Percentiles rank a stretch among this genome's conserved stretches.
Conservation (phyloP, 2,797 vertebrate genomes). For the Chanos chanos region DNA sequence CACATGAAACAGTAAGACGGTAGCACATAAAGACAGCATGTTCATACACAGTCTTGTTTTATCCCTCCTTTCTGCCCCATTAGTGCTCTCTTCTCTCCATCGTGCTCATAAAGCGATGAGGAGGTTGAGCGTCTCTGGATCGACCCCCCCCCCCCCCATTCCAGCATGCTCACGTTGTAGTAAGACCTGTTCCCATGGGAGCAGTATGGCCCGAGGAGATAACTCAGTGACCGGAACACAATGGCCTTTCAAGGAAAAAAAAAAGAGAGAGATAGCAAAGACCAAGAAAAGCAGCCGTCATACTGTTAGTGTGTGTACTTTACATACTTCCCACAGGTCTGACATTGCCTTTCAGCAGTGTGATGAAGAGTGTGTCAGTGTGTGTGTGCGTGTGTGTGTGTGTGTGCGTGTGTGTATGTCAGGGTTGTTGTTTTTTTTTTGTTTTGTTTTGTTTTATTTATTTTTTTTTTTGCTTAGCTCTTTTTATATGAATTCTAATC, state of each 20-base stretch:
- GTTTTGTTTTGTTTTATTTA: too few relatives aligned
- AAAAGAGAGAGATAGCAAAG: not conserved
- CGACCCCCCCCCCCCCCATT: not conserved
- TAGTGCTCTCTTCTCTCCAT: conserved; percentile 37
- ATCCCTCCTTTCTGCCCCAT: conserved; percentile 40
- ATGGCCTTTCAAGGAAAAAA: not conserved
- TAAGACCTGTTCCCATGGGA: not conserved
- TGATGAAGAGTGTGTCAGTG: not conserved
- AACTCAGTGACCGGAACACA: not conserved
- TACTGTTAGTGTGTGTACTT: not conserved
- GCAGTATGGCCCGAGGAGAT: not conserved
- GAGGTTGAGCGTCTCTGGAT: conserved; percentile 11
- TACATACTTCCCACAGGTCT: not conserved
- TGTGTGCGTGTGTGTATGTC: conserved; percentile 9
- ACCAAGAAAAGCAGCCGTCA: not conserved
- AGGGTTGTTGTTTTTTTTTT: conserved; percentile 22
- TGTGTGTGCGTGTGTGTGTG: too few relatives aligned
- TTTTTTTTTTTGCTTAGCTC: too few relatives aligned
- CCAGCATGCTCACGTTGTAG: not conserved
- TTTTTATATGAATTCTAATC: conserved; percentile 3
- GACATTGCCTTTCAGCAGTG: too few relatives aligned
- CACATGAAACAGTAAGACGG: too few relatives aligned
- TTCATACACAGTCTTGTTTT: too few relatives aligned
- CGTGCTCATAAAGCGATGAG: not conserved
- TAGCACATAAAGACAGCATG: too few relatives aligned